phyloP scores from a whole-genome alignment of 2,113 vertebrate genomes.

The Eonycteris spelaea region DNA sequence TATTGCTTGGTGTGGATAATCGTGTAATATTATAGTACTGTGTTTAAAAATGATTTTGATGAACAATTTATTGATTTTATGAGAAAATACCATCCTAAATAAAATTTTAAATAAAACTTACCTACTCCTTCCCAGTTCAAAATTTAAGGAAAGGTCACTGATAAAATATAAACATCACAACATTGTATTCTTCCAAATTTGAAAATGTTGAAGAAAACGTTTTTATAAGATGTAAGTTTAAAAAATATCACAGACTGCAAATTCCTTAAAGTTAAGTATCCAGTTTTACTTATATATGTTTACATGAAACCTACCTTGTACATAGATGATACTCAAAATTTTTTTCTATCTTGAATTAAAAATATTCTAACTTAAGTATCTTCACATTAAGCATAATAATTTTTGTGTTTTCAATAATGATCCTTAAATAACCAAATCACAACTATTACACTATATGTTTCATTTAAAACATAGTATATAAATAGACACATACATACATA shows the following conservation, averaged over 20 bases:
- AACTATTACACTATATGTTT: neutral
- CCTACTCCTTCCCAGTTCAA: neutral
- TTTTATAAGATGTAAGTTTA: too few relatives aligned
- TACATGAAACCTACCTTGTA: neutral
- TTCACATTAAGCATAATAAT: neutral
- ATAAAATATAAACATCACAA: neutral
- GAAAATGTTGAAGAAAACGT: neutral
- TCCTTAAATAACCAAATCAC: neutral
- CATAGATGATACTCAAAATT: neutral
- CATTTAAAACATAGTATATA: neutral
- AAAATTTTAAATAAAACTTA: neutral
- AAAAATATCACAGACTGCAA: neutral
- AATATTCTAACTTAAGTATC: neutral
- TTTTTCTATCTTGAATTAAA: neutral
- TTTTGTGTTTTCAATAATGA: neutral
- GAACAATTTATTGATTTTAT: neutral
- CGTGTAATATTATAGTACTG: neutral
- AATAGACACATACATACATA: neutral
- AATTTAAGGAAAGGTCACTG: neutral
- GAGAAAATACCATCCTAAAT: neutral
- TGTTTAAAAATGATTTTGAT: neutral
- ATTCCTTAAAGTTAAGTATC: neutral
- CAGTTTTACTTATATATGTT: neutral
- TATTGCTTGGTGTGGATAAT: neutral
- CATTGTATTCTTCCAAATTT: neutral